These are phyloP conservation scores for Dinoponera quadriceps DNA, from an alignment of 1,140 invertebrate species.

Conservation along the genomic window DNA sequence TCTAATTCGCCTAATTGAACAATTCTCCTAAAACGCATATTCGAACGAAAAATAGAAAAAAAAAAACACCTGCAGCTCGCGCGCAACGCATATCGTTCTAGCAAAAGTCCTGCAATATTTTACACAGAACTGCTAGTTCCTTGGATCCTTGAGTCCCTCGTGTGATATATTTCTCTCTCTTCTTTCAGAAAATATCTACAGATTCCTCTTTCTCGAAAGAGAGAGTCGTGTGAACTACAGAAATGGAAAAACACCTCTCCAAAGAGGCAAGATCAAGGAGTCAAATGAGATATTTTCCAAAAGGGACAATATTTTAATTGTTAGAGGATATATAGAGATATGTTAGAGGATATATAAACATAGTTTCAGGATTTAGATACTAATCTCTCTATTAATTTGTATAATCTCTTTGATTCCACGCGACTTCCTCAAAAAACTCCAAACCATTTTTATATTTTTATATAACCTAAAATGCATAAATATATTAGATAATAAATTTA, in stretches of 20 bases:
- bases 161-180: neutral
- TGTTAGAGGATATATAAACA: too few relatives aligned
- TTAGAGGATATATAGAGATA: neutral
- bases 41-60: constrained; percentile 33
- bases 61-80: neutral
- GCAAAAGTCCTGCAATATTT: constrained; percentile 22
- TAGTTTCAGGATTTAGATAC: neutral
- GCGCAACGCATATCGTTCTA: constrained; percentile 26
- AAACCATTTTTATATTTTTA: constrained; percentile 3
- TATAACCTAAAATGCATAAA: neutral
- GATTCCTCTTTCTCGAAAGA: neutral
- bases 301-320: neutral
- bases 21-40: neutral
- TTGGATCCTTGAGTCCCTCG: neutral
- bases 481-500: neutral
- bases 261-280: constrained; percentile 1
- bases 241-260: neutral
- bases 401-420: neutral
- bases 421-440: neutral
- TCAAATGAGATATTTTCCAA: constrained; percentile 12
- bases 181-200: constrained; percentile 9
- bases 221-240: neutral
- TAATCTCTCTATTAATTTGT: neutral
- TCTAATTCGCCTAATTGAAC: constrained; percentile 18
- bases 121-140: neutral